Evolutionary conservation across 2,113 vertebrate species (phyloP), one percentile per base, ranked within the genome.

Genomic region (Charina bottae): DNA sequence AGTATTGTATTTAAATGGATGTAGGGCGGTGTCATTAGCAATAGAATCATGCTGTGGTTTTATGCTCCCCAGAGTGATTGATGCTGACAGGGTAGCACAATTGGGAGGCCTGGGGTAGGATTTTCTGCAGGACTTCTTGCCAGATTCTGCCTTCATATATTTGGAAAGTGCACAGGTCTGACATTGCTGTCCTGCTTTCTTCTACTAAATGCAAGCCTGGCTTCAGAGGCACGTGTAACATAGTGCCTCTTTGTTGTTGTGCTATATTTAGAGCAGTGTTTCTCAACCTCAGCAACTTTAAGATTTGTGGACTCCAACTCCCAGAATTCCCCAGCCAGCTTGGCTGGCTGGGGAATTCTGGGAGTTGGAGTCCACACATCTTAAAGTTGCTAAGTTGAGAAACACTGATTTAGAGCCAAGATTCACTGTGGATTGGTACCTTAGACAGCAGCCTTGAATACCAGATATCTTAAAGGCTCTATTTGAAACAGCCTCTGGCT

Each of bases 31-130:
- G 7, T 23, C 90, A 68, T 95, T 94, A 91, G 62, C 95, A 94
- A 96, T 86, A 96, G 94, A 93, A 95, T 91, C 94, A 90, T 92
- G 87, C 54, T 93, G 83, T 58, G 92, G 11, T 88, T 94, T 86
- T 49, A 2, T 93, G 58, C 19, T 92, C 90, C 83, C 92, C 37
- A 46, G 87, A 56, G 91, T 92, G 90, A 93, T 93, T 92, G 93
- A 90, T 94, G 94, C 59, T 96, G 88, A 96, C 94, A 94, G 28
- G 92, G 68, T 94, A 96, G 95, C 46, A 93, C 94, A 60, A 93
- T 15, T 72, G n/a, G 91, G 86, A 93, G 90, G 87, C 68, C 64
- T 91, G 94, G 93, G 91, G 92, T 24, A 94, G 94, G 59, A 87
- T 94, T 94, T 96, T 94, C 91, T 92, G 84, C 94, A 95, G 94